A percentile compares a stretch with the other conserved stretches of the same genome.
These are phyloP conservation scores for Psilopsiagon aymara DNA, from an alignment of 2,113 vertebrate species.

Conservation along the genomic window DNA sequence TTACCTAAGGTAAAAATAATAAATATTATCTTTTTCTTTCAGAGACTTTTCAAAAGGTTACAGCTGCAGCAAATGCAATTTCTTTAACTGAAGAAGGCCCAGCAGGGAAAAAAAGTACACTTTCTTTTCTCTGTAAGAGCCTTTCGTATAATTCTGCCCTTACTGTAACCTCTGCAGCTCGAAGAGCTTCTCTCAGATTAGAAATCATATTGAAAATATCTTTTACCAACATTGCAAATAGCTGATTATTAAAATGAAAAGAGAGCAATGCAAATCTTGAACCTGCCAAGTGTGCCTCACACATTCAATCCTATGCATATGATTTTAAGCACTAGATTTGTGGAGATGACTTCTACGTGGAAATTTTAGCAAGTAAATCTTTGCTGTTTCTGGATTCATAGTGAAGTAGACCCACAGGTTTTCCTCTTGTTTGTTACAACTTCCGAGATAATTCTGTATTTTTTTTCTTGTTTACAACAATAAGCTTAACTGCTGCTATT, in stretches of 20 bases:
- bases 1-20: not conserved
- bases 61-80: not conserved
- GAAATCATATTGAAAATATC: not conserved
- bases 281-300: not conserved
- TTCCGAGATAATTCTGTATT: not conserved
- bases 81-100: not conserved
- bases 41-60: not conserved
- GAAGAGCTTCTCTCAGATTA: constrained; percentile 7
- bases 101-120: not conserved
- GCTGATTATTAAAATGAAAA: constrained; percentile 33
- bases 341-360: not conserved
- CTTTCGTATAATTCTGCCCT: not conserved
- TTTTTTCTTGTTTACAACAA: not conserved
- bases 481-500: not conserved
- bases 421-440: not conserved
- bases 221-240: not conserved
- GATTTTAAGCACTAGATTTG: not conserved
- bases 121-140: not conserved
- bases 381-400: not conserved
- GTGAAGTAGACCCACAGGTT: not conserved
- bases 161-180: not conserved
- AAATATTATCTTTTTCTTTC: not conserved
- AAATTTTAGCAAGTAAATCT: not conserved
- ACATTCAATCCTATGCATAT: not conserved
- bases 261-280: constrained; percentile 15